Conservation (phyloP, 2,888 invertebrate genomes). For the Nemoura dubitans region DNA sequence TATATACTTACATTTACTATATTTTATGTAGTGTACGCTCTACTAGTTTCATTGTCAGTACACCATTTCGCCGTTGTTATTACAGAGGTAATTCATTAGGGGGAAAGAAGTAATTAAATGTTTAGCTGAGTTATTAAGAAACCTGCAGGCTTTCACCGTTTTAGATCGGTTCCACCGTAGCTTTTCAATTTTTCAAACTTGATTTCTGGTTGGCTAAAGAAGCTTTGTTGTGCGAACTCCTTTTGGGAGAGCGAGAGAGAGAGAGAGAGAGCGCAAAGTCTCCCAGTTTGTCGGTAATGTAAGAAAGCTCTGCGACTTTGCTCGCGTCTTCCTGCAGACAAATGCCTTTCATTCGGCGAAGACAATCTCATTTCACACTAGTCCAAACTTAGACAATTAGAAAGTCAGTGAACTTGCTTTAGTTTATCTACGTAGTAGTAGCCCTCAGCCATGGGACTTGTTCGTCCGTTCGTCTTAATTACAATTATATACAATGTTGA, state of each 20-base stretch:
- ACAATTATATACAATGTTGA: slow-evolving; percentile 19
- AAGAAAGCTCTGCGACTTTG: neutral
- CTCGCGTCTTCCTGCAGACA: neutral
- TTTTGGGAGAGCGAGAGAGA: no score
- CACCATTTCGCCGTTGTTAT: no score
- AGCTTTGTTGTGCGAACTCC: neutral
- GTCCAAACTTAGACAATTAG: slow-evolving; percentile 16
- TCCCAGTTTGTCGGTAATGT: neutral
- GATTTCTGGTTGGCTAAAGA: neutral
- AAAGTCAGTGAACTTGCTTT: slow-evolving; percentile 5
- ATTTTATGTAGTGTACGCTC: no score
- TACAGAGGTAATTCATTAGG: no score
- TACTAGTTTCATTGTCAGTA: no score
- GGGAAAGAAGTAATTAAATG: neutral
- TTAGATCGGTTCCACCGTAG: no score
- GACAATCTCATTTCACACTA: slow-evolving; percentile 20
- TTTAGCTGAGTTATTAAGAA: neutral
- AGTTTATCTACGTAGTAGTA: no score
- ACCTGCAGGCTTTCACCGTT: neutral
- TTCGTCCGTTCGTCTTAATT: slow-evolving; percentile 17
- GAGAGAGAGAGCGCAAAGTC: no score
- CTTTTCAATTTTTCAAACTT: neutral
- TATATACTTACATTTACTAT: no score
- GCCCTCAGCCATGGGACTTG: neutral
- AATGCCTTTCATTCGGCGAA: neutral